Evolutionary conservation across 2,888 invertebrate genomes (phyloP), one percentile per base, ranked within the genome.

Genomic region (Cantharis nigra): DNA sequence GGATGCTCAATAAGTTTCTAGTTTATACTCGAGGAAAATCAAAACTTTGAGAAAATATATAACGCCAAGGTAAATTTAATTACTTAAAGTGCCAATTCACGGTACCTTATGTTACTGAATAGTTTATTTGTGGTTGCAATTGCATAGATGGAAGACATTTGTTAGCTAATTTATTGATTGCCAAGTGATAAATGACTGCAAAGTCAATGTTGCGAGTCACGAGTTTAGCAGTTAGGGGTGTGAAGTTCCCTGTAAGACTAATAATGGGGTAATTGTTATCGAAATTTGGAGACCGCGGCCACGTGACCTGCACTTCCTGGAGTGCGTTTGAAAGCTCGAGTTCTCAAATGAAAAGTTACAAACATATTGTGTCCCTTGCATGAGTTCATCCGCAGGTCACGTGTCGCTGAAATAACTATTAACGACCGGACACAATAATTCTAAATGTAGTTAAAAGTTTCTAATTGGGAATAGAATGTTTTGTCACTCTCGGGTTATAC

Each of bases 401-500:
- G 82, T 82, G 82, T 14, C 74, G 75, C 64, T 80, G 80, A 79
- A 81, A 81, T 79, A 80, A 80, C 80, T 79, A 80, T 78, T 80
- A 79, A 81, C 72, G 76, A 81, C 83, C 82, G 85, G 84, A 84
- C 82, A 82, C 79, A 78, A 84, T 84, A 84, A 83, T 82, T 84
- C 83, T 82, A 82, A 83, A 82, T 82, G 82, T 80, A 72, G 81
- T 83, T 82, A 83, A 83, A 82, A 83, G 80, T 82, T 78, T 76
- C 81, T 85, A 84, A 85, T 85, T 85, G 82, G 77, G 81, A 82
- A 83, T 83, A 82, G 83, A 84, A 83, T 83, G 85, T 84, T 84
- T 83, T 81, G 83, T 84, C 84, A 82, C 83, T 84, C 84, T 62
- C 77, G 74, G 4, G 64, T 70, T 75, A 71, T 71, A 62, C 49